Base-by-base conservation (phyloP, 1,140 invertebrate genomes). In the Aphaenogaster ashmeadi region DNA sequence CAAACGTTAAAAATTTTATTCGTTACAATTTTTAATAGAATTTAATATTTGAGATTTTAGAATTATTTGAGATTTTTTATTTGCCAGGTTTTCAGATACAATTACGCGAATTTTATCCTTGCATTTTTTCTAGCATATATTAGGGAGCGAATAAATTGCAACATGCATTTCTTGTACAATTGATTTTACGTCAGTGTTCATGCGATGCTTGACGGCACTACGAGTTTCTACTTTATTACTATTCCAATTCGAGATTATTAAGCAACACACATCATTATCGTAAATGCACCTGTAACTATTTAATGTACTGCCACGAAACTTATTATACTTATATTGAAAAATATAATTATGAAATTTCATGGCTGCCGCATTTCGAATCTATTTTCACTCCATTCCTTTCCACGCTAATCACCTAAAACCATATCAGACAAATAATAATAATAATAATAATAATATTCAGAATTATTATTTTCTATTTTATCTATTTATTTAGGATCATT, bases 301-400 rank as follows among this genome's bases (percentile, higher is more conserved):
- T 72, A 83, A 83, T 72, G 67, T 83, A 83, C 79, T 83, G 79
- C 79, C 79, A 72, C 18, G 4, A 84, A 84, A 44, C 54, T 72
- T 58, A 58, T 75, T 75, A 75, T 58, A 75, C 6, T 58, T 74
- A 74, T 74, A 84, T 74, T 74, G 13, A 36, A 60, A 84, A 84
- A 84, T 74, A 84, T 84, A 84, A 84, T 74, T 84, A 71, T 8
- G 8, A 74, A 74, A 74, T 84, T 74, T 74, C 54, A 83, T 5
- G 18, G 44, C 27, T 27, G 27, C 0, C 13, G 13, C 50, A 56
- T 62, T 0, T 81, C n/a, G 13, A 50, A 27, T 54, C 33, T 74
- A n/a, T 38, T 52, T 27, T 79, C 3, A 56, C 38, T 58, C 47
- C 54, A 27, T 27, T 41, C 18, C n/a, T 75, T 58, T 21, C 36